Evolutionary conservation across 2,113 vertebrate genomes (phyloP).

Genomic region (Otocyon megalotis): DNA sequence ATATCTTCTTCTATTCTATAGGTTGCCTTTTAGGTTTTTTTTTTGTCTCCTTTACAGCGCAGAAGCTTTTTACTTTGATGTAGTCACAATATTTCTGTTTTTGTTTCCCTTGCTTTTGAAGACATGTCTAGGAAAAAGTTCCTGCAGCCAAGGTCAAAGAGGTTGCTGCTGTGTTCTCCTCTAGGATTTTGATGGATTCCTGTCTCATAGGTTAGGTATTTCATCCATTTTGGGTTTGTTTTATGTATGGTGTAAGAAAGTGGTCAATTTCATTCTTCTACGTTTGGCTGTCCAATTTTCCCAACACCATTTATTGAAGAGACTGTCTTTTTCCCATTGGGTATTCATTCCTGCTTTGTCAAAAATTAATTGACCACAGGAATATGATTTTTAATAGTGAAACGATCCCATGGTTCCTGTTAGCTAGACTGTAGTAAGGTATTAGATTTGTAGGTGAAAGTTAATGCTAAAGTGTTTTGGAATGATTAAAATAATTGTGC

Average conservation of each 20-base stretch:
- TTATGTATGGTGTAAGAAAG: neutral
- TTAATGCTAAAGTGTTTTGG: neutral
- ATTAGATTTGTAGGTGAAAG: neutral
- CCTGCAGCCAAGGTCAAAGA: no score
- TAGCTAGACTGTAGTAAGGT: neutral
- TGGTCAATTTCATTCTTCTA: neutral
- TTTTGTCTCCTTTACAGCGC: no score
- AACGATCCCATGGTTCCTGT: neutral
- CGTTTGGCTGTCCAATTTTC: neutral
- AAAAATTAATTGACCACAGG: neutral
- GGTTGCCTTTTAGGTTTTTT: no score
- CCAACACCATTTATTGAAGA: neutral
- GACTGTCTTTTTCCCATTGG: neutral
- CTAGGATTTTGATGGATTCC: no score
- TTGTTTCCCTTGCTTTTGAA: no score
- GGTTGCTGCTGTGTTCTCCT: no score
- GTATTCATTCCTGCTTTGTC: neutral
- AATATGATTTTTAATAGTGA: conserved; percentile 1
- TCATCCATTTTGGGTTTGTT: neutral
- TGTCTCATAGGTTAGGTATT: neutral
- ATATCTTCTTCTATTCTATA: no score
- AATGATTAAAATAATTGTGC: neutral
- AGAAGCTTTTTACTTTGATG: no score
- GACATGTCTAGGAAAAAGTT: no score
- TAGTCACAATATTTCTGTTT: no score